Percentiles rank a stretch among this genome's conserved stretches.
These are phyloP conservation scores for Agrypnus murinus DNA, from an alignment of 2,888 invertebrate genomes.

Conservation along the genomic window DNA sequence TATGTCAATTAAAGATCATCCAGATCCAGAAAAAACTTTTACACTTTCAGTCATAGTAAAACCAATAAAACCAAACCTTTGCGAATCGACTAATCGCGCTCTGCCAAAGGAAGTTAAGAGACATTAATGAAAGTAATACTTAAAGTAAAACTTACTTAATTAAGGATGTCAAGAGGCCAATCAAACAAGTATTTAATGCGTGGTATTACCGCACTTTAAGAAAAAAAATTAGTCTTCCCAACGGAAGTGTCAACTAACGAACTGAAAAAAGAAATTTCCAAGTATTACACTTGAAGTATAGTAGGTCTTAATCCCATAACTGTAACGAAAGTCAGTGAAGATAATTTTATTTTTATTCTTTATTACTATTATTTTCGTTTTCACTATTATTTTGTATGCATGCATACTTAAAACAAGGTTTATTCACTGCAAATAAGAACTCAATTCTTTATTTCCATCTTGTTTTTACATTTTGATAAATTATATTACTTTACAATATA, in stretches of 20 bases:
- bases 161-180: slow-evolving; percentile 1
- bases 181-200: background rate
- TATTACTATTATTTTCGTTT: too few relatives aligned
- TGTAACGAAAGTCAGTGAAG: slow-evolving; percentile 9
- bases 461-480: background rate
- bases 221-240: background rate
- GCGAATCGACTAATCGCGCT: background rate
- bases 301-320: background rate
- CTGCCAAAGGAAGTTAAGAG: slow-evolving; percentile 10
- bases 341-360: background rate
- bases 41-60: background rate
- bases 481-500: background rate
- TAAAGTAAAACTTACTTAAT: slow-evolving; percentile 11
- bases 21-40: too few relatives aligned
- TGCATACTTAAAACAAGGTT: too few relatives aligned
- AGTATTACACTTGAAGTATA: background rate
- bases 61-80: background rate
- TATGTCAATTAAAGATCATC: too few relatives aligned
- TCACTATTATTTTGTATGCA: too few relatives aligned
- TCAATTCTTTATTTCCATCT: background rate
- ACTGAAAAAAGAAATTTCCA: background rate
- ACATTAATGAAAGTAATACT: slow-evolving; percentile 18
- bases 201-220: background rate
- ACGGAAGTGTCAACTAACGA: slow-evolving; percentile 9
- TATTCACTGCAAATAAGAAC: too few relatives aligned